Percentiles rank a stretch among this genome's conserved stretches.
These are phyloP conservation scores for Piezodorus guildinii DNA, from an alignment of 1,140 invertebrate genomes.

Conservation along the genomic window DNA sequence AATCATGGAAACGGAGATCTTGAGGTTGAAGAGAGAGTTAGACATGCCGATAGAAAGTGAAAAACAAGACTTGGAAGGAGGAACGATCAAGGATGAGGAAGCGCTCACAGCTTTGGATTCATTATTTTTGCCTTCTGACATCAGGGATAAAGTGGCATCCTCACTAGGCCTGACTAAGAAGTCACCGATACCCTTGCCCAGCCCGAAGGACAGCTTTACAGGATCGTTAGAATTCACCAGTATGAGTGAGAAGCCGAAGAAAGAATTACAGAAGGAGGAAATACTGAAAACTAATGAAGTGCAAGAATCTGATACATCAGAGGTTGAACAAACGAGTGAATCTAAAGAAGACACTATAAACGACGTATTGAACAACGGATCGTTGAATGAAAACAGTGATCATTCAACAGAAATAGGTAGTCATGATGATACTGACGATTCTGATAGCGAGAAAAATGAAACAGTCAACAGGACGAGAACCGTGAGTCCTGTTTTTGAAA, in stretches of 20 bases:
- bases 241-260: background rate
- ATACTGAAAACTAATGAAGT: no score
- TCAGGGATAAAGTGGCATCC: background rate
- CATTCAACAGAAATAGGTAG: no score
- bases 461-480: no score
- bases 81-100: background rate
- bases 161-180: background rate
- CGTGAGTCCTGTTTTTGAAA: no score
- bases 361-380: no score
- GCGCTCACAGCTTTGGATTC: background rate
- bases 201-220: slow-evolving; percentile 3
- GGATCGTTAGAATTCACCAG: background rate
- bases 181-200: background rate
- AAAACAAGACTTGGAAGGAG: background rate
- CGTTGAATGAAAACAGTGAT: no score
- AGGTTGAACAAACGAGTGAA: no score
- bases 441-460: no score
- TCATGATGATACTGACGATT: no score
- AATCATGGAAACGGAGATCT: background rate
- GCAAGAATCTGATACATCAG: no score
- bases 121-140: background rate
- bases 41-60: slow-evolving; percentile 1
- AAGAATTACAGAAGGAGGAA: background rate
- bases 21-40: background rate
- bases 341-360: no score